Base-by-base conservation (phyloP, 2,888 invertebrate species). In the Cacoxenus indagator region DNA sequence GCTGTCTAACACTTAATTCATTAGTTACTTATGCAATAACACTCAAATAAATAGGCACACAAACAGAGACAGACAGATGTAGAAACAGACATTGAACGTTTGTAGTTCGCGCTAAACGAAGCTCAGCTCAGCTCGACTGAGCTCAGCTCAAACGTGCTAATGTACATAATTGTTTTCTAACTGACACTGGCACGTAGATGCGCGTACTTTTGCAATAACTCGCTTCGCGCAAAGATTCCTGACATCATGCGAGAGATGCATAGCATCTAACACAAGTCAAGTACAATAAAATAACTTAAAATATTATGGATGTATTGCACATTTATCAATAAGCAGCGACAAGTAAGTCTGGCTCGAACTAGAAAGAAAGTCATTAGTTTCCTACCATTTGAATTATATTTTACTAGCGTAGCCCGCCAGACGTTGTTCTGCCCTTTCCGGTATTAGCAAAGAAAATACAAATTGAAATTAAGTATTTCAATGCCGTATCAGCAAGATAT, bases 211-310 rank as follows among this genome's bases (percentile, higher is more conserved):
- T 29, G 57, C 57, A 57, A 57, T 57, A 73, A 71, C 75, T 71
- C 67, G 70, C 24, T 69, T 73, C 67, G 29, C 48, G 61, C 67
- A 66, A 67, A 75, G 76, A 73, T 72, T 83, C 73, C 78, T 80
- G 79, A 80, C 82, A 83, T 80, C 79, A 80, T 76, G 48, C 37
- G 1, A 14, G 9, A 31, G n/a, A 46, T 37, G 46, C 51, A 59
- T 48, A 48, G 72, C 67, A 59, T 67, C 67, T 64, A 67, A 65
- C 51, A 24, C 59, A 64, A 59, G 57, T 19, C 31, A 68, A 62
- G 31, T 27, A 51, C 37, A 48, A 29, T 19, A 26, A 26, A 65
- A 70, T 72, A 74, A 70, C 70, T 55, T 4, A 55, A 55, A 57
- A 6, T 14, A 57, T 29, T 57, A 57, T n/a, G n/a, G n/a, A n/a